phyloP scores from a whole-genome alignment of 1,140 invertebrate species.

The Drosophila pseudoananassae region DNA sequence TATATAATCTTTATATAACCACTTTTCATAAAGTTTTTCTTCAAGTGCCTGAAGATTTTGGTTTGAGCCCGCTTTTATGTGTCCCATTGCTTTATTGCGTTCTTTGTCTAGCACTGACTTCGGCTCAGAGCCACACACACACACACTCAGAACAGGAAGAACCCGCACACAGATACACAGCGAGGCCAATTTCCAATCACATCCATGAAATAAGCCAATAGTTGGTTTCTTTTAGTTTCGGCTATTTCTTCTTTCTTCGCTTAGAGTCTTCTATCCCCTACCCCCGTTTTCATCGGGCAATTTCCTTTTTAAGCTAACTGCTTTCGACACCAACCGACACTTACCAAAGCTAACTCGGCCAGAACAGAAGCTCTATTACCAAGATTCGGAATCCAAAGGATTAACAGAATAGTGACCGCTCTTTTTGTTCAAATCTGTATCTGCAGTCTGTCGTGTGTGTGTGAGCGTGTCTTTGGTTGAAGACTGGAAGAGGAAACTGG shows the following conservation, averaged over 20 bases:
- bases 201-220: conserved; percentile 67
- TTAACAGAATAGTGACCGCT: conserved; percentile 46
- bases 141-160: conserved; percentile 29
- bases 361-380: conserved; percentile 55
- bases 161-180: conserved; percentile 11
- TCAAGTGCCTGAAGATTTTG: conserved; percentile 56
- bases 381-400: conserved; percentile 58
- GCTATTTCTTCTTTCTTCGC: conserved; percentile 44
- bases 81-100: conserved; percentile 71
- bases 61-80: conserved; percentile 72
- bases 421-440: conserved; percentile 6
- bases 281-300: conserved; percentile 29
- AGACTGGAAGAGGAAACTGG: conserved; percentile 75
- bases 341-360: conserved; percentile 74
- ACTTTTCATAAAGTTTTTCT: conserved; percentile 2
- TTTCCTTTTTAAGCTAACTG: conserved; percentile 81
- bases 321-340: conserved; percentile 62
- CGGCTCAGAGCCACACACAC: conserved; percentile 20
- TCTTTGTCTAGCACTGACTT: conserved; percentile 72
- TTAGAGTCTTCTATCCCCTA: conserved; percentile 29
- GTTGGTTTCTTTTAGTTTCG: conserved; percentile 43
- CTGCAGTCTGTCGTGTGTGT: conserved; percentile 1
- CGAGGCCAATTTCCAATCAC: conserved; percentile 59
- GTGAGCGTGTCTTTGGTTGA: conserved; percentile 19
- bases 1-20: background rate